Conservation (phyloP, 2,113 vertebrate species). For the Cryptotis parvus region DNA sequence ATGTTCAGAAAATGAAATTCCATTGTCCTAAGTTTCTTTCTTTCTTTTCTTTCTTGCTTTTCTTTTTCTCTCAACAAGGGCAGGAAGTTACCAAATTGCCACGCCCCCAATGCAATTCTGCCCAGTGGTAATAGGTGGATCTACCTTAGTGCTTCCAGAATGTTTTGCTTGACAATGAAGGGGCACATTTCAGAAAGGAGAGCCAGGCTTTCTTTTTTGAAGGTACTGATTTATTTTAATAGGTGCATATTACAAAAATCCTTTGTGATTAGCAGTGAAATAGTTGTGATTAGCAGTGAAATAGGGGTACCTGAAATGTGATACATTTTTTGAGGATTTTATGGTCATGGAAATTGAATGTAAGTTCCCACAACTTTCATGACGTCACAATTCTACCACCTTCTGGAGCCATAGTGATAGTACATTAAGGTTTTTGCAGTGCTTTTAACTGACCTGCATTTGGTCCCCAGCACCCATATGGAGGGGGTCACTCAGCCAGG, state of each 20-base stretch:
- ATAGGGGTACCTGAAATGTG: background rate
- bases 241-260: background rate
- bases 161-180: background rate
- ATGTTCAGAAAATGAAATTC: constrained; percentile 3
- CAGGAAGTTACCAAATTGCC: background rate
- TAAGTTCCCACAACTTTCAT: background rate
- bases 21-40: constrained; percentile 47
- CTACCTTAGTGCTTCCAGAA: constrained; percentile 15
- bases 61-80: background rate
- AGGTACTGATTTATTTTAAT: background rate
- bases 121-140: background rate
- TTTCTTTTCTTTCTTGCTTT: too few species aligned
- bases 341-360: background rate
- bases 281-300: background rate
- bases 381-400: constrained; percentile 1
- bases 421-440: too few species aligned
- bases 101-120: too few species aligned
- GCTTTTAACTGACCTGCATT: too few species aligned
- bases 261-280: constrained; percentile 15
- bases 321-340: background rate
- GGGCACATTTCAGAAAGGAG: background rate
- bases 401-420: too few species aligned
- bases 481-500: too few species aligned
- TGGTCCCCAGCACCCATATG: too few species aligned
- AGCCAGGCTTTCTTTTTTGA: background rate